phyloP scores from a whole-genome alignment of 2,797 vertebrate species.

The Pangasius macronema region DNA sequence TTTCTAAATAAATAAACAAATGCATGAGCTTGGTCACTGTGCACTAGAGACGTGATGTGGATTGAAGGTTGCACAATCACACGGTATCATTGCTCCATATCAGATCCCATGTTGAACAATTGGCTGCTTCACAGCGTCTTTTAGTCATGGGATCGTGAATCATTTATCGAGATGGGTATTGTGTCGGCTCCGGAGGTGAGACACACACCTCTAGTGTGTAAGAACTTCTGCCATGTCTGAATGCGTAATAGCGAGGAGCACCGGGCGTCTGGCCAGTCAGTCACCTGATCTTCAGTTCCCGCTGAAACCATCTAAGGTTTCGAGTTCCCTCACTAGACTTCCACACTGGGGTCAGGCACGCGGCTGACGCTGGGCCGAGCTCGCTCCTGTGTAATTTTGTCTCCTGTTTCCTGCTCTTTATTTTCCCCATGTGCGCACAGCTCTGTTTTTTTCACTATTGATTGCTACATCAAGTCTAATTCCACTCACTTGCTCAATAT shows the following conservation, averaged over 20 bases:
- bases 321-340: not conserved
- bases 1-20: not conserved
- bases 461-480: constrained; percentile 17
- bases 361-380: not conserved
- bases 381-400: not conserved
- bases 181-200: constrained; percentile 5
- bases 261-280: constrained; percentile 7
- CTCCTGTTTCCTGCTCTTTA: not conserved
- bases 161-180: not conserved
- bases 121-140: not conserved
- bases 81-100: not conserved
- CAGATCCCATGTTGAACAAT: not conserved
- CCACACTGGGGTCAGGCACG: not conserved
- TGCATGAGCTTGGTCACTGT: not conserved
- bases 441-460: not conserved
- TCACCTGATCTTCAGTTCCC: constrained; percentile 6
- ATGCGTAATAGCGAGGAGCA: not conserved
- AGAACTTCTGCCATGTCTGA: not conserved
- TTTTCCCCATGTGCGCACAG: not conserved
- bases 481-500: constrained; percentile 1
- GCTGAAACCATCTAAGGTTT: constrained; percentile 6
- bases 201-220: constrained; percentile 1
- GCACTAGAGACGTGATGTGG: not conserved
- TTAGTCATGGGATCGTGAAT: constrained; percentile 11
- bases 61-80: not conserved